Evolutionary conservation across 2,888 invertebrate species (phyloP), one percentile per base, ranked within the genome.

Genomic region (Morpho achilles): DNA sequence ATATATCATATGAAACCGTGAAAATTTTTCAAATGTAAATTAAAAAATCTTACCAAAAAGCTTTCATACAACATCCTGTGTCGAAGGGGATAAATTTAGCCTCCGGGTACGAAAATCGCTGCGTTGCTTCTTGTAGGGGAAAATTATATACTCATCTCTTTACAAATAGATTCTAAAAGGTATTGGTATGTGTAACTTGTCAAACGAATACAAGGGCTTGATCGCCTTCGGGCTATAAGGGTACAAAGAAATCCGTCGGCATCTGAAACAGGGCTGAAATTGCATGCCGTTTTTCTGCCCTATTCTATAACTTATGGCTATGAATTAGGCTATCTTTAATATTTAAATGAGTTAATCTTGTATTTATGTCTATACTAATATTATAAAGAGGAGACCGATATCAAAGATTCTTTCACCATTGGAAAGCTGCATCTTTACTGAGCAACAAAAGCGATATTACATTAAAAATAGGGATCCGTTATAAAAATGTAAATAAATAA

Each of bases 111-210:
- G 77, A 82, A 84, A 84, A 85, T 80, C 75, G 77, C 79, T 73
- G 63, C 75, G 70, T 70, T 72, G 74, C 72, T 76, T 71, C 74
- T 78, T 76, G 74, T 71, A 73, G 79, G 80, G 80, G 77, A 76
- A 76, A 85, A 84, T 87, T 85, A 86, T 84, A 79, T 81, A 83
- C 82, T 83, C 83, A 82, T 84, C 78, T 81, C 73, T 73, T 76
- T 79, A 85, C 85, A 87, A 87, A 87, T 87, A 83, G 82, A 84
- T 85, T 79, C 79, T 80, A 78, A 82, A 83, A 80, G 76, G 77
- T 70, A 74, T 74, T 70, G 70, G 77, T 74, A 77, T 68, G 69
- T 67, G 68, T 78, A 72, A 70, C 74, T 81, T 79, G 82, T 84
- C 85, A 85, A 84, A 86, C 68, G 70, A 67, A 71, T 68, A 66